These are phyloP conservation scores for Enteromius treurensis DNA, from an alignment of 2,797 vertebrate species.

Conservation along the genomic window DNA sequence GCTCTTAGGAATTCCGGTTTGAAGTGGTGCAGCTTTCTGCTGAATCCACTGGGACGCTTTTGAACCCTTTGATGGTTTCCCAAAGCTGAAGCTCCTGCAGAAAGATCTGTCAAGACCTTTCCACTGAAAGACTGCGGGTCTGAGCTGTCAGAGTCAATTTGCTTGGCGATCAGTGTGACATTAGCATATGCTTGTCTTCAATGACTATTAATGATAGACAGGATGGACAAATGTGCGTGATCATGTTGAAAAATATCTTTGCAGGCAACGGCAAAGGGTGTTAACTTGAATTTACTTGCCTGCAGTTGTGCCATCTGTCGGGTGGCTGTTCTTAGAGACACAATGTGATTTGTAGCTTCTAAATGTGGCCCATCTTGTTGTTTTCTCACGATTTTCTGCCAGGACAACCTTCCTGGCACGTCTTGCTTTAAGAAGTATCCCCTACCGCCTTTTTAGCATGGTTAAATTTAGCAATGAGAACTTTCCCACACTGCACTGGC, in stretches of 20 bases:
- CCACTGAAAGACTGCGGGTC: not conserved
- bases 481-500: constrained; percentile 37
- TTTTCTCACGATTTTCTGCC: constrained; percentile 2
- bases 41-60: not conserved
- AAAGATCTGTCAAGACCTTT: constrained; percentile 3
- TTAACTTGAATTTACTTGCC: constrained; percentile 4
- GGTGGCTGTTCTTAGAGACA: not conserved
- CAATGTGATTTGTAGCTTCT: not conserved
- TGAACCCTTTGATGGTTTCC: constrained; percentile 32
- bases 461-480: constrained; percentile 38
- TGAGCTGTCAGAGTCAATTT: constrained; percentile 8
- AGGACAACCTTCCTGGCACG: constrained; percentile 5
- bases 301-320: not conserved
- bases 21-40: constrained; percentile 9
- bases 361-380: not conserved
- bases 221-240: constrained; percentile 5
- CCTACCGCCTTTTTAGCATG: constrained; percentile 18
- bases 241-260: constrained; percentile 6
- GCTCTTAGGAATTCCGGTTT: constrained; percentile 11
- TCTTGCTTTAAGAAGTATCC: constrained; percentile 11
- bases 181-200: not conserved
- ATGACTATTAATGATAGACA: constrained; percentile 9
- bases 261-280: not conserved
- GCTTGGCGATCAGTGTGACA: not conserved
- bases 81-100: not conserved